Evolutionary conservation across 1,140 invertebrate species (phyloP), one percentile per base, ranked within the genome.

Genomic region (Cheumatopsyche charites): DNA sequence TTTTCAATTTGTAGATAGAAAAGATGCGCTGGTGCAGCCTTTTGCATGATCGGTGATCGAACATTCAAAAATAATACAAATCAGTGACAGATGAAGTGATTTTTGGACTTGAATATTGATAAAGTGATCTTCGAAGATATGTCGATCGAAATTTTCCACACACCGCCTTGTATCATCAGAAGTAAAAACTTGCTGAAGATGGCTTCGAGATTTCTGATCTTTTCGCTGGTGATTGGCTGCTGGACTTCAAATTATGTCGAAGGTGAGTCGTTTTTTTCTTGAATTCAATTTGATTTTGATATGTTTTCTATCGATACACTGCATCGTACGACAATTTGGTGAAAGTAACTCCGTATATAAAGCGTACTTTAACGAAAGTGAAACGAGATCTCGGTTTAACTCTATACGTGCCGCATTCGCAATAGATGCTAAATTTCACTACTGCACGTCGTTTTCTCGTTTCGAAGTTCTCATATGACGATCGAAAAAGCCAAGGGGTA

Each of bases 161-260:
- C 61, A 41, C 72, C 72, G n/a, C 72, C 72, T 21, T 73, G 72
- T 55, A 41, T 73, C 9, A 67, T 26, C 65, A 15, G 2, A 17
- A 9, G n/a, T 41, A n/a, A 63, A 63, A 63, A 17, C 5, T 5
- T 42, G 26, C 15, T 43, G 41, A 63, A 63, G 15, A 63, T 42
- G n/a, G n/a, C n/a, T n/a, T n/a, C n/a, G 62, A 42, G 15, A 36
- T 4, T 19, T 3, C 45, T n/a, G 45, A 13, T 49, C 3, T 17
- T 13, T 63, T 43, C 42, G 29, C 4, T 21, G 15, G 12, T 63
- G 62, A 42, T 63, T 42, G 26, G 62, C 6, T 21, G 15, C 26
- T 15, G 15, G 15, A 63, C 41, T 13, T 3, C 29, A 19, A 21
- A 3, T 19, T 1, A 3, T 23, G 21, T 58, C 13, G 62, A 63